Conservation (phyloP, 2,888 invertebrate species). For the Anthophora plumipes region DNA sequence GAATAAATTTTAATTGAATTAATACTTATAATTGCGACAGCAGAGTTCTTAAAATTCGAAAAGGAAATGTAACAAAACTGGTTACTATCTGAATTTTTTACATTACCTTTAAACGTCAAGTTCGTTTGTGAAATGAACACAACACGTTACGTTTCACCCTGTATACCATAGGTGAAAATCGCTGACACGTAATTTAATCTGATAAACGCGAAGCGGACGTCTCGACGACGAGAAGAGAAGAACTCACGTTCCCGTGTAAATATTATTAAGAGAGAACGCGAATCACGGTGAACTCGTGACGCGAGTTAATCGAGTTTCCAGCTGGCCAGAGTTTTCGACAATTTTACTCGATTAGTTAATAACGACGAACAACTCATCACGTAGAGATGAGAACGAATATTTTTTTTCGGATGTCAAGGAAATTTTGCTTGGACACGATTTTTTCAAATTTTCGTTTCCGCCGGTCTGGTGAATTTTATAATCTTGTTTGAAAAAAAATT, state of each 20-base stretch:
- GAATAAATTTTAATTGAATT: no score
- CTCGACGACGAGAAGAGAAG: constrained; percentile 21
- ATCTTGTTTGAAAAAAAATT: not conserved
- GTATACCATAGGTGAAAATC: constrained; percentile 44
- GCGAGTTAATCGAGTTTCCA: constrained; percentile 11
- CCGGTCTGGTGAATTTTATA: not conserved
- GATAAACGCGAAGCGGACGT: constrained; percentile 33
- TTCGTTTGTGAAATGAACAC: no score
- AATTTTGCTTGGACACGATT: not conserved
- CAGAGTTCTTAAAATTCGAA: no score
- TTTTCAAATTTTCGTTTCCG: not conserved
- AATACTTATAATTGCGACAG: no score
- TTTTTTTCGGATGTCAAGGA: not conserved
- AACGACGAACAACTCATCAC: not conserved
- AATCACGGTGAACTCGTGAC: not conserved
- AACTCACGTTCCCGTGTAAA: constrained; percentile 34
- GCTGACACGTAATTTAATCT: constrained; percentile 64
- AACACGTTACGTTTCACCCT: not conserved
- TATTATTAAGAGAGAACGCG: constrained; percentile 25
- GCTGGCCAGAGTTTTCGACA: not conserved
- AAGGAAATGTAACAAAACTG: not conserved
- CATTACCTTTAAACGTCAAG: not conserved
- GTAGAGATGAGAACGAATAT: no score
- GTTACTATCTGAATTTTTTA: not conserved
- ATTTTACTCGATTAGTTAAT: constrained; percentile 8